Evolutionary conservation across 1,140 invertebrate genomes (phyloP).

Genomic region (Drosophila pachea): DNA sequence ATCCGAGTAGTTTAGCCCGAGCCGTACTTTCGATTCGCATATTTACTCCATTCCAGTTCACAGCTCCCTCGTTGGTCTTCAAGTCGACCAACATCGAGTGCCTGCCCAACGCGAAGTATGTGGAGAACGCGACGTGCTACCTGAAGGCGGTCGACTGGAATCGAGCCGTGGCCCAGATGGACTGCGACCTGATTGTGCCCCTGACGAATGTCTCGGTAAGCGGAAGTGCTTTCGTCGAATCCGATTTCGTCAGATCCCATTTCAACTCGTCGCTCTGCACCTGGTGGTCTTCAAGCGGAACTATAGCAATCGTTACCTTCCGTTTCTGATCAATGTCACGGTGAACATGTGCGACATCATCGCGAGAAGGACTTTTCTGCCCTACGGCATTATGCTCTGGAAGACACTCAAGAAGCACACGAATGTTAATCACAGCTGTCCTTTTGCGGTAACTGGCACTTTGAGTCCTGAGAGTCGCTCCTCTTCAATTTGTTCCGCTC

Average conservation of each 20-base stretch:
- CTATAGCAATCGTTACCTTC: slow-evolving; percentile 40
- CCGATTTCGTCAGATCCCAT: too few relatives aligned
- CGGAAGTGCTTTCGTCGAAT: too few relatives aligned
- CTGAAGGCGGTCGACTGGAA: slow-evolving; percentile 40
- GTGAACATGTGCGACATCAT: slow-evolving; percentile 32
- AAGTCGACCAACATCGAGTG: slow-evolving; percentile 44
- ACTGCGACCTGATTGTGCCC: slow-evolving; percentile 13
- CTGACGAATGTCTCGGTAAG: slow-evolving; percentile 19
- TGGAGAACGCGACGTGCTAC: slow-evolving; percentile 16
- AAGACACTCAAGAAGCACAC: slow-evolving; percentile 23
- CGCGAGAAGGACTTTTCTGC: slow-evolving; percentile 14
- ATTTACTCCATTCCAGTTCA: background rate
- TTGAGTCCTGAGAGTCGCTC: too few relatives aligned
- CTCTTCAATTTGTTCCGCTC: too few relatives aligned
- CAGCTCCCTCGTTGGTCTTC: slow-evolving; percentile 11
- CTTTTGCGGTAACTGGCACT: background rate
- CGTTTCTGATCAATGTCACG: slow-evolving; percentile 33
- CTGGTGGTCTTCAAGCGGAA: slow-evolving; percentile 29
- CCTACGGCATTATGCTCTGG: slow-evolving; percentile 21
- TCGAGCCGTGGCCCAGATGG: slow-evolving; percentile 18
- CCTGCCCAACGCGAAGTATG: background rate
- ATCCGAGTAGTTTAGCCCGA: background rate
- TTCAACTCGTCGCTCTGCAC: background rate
- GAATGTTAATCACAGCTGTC: slow-evolving; percentile 31
- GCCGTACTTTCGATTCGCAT: too few relatives aligned